Percentiles rank a stretch among this genome's conserved stretches.
Evolutionary conservation across 2,113 vertebrate species (phyloP).

Genomic region (Nematolebias whitei): DNA sequence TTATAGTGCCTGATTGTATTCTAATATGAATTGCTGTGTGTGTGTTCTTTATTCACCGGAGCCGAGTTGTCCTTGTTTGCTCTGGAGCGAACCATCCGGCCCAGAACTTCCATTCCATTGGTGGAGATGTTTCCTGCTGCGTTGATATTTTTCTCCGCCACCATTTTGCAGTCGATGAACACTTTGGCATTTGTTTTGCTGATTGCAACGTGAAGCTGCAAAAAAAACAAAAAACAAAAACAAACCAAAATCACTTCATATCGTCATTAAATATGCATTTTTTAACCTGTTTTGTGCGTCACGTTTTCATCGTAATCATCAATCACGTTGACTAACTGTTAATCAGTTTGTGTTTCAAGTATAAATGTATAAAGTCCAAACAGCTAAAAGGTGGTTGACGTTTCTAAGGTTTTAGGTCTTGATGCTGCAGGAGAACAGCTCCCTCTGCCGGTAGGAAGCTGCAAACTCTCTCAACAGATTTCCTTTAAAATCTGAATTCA

Average conservation of each 20-base stretch:
- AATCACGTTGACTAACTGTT: too few relatives aligned
- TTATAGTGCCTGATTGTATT: neutral
- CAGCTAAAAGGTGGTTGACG: neutral
- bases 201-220: slow-evolving; percentile 89
- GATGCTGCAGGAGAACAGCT: neutral
- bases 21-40: neutral
- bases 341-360: too few relatives aligned
- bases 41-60: slow-evolving; percentile 77
- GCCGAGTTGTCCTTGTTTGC: slow-evolving; percentile 89
- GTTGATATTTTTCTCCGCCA: slow-evolving; percentile 86
- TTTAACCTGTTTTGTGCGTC: too few relatives aligned
- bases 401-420: rapidly evolving
- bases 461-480: neutral
- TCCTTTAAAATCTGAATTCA: too few relatives aligned
- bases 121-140: slow-evolving; percentile 90
- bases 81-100: slow-evolving; percentile 91
- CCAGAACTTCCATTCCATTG: slow-evolving; percentile 90
- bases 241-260: neutral
- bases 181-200: slow-evolving; percentile 88
- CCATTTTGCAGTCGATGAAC: slow-evolving; percentile 91
- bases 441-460: slow-evolving; percentile 24
- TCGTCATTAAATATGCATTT: neutral
- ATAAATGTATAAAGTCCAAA: neutral
- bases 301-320: too few relatives aligned
- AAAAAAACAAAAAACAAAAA: slow-evolving; percentile 21